These are phyloP conservation scores for Haliclona indistincta DNA, from an alignment of 37 sponge, comb jelly and placozoan genomes.

Conservation along the genomic window DNA sequence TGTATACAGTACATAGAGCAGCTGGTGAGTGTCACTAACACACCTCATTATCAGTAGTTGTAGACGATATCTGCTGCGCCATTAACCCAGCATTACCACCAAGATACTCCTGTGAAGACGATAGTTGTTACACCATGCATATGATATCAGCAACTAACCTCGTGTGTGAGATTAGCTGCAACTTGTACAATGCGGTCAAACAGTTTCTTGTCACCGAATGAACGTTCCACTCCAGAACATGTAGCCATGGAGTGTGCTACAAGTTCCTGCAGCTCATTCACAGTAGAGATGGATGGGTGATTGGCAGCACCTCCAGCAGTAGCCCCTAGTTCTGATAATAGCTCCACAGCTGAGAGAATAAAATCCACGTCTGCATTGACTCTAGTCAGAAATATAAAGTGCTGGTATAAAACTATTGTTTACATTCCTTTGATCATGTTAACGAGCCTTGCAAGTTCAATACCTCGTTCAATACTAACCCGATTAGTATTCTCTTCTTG, in stretches of 20 bases:
- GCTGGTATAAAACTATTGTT: background rate
- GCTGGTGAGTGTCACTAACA: background rate
- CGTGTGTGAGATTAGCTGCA: conserved; percentile 4
- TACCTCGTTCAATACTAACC: too few species aligned
- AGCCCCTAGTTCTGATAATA: conserved; percentile 45
- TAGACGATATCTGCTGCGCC: conserved; percentile 59
- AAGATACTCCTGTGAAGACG: conserved; percentile 58
- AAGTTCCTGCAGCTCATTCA: conserved; percentile 48
- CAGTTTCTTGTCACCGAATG: conserved; percentile 18
- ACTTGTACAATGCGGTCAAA: conserved; percentile 57
- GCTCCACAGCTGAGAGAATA: conserved; percentile 71
- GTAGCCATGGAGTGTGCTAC: conserved; percentile 72
- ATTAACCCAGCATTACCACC: conserved; percentile 96
- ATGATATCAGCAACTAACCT: background rate
- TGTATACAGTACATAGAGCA: too few species aligned
- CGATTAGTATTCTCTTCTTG: too few species aligned
- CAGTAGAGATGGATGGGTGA: conserved; percentile 36
- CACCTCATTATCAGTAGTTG: background rate
- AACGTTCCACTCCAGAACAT: conserved; percentile 82
- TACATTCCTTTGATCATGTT: too few species aligned
- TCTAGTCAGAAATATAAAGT: too few species aligned
- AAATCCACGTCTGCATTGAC: conserved; percentile 86
- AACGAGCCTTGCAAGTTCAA: too few species aligned
- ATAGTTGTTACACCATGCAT: background rate
- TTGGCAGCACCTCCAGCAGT: conserved; percentile 20